Conservation (phyloP, 2,888 invertebrate species). For the Cenopis cana region DNA sequence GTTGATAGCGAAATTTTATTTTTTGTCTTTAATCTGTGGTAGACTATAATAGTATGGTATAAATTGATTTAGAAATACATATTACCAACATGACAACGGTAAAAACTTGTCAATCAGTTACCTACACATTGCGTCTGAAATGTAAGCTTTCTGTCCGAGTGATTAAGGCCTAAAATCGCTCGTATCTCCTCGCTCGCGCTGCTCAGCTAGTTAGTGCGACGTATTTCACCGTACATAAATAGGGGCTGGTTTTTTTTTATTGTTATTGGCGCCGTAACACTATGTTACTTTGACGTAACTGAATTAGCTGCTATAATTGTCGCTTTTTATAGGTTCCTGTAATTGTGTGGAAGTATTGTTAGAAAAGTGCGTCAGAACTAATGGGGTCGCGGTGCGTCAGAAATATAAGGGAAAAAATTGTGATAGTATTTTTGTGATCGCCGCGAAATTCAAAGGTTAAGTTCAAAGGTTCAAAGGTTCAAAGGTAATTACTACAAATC, state of each 20-base stretch:
- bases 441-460: too few species aligned
- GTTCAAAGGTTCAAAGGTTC: too few species aligned
- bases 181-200: neutral
- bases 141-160: too few species aligned
- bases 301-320: conserved; percentile 40
- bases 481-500: too few species aligned
- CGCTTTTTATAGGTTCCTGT: conserved; percentile 31
- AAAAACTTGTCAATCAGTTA: too few species aligned
- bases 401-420: neutral
- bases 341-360: conserved; percentile 4
- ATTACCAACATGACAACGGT: too few species aligned
- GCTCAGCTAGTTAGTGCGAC: conserved; percentile 38
- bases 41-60: too few species aligned
- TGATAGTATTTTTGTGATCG: neutral
- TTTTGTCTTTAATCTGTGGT: too few species aligned
- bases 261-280: conserved; percentile 43
- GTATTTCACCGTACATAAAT: conserved; percentile 44
- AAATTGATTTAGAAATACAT: too few species aligned
- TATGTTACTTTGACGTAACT: conserved; percentile 39
- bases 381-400: neutral
- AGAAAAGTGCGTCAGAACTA: neutral
- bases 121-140: too few species aligned
- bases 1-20: too few species aligned
- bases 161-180: conserved; percentile 5
- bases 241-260: conserved; percentile 41